These are phyloP conservation scores for Xyrichtys novacula DNA, from an alignment of 2,797 vertebrate genomes.

Conservation along the genomic window DNA sequence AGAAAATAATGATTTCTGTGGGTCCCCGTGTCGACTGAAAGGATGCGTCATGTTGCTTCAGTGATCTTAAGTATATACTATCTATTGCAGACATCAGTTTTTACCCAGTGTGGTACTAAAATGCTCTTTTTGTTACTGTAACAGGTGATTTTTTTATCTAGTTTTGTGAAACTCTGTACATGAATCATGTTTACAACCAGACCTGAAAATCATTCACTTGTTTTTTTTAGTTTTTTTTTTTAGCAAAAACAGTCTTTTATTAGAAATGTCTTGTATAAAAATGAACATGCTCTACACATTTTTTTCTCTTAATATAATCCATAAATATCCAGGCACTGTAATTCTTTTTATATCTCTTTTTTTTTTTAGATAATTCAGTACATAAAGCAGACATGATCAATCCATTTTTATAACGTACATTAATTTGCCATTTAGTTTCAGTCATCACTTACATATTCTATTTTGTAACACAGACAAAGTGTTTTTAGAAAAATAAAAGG, in stretches of 20 bases:
- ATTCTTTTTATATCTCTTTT: constrained; percentile 80
- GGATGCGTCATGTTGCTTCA: no score
- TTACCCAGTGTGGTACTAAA: no score
- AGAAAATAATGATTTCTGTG: no score
- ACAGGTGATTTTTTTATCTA: no score
- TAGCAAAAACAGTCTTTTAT: constrained; percentile 96
- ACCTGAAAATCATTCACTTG: no score
- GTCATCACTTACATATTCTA: constrained; percentile 93
- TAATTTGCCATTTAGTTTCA: constrained; percentile 93
- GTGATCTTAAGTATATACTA: no score
- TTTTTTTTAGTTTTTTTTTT: constrained; percentile 8
- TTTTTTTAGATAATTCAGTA: constrained; percentile 87
- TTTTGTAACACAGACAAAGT: constrained; percentile 87
- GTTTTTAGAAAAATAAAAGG: constrained; percentile 77
- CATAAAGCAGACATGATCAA: constrained; percentile 92
- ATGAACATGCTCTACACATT: constrained; percentile 96
- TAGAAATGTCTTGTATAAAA: constrained; percentile 99
- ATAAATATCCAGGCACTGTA: constrained; percentile 99
- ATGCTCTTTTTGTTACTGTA: no score
- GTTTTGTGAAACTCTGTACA: no score
- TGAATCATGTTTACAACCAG: no score
- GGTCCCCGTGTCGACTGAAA: no score
- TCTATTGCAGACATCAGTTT: no score
- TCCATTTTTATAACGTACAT: constrained; percentile 92
- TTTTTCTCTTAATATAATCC: constrained; percentile 86